Conservation (phyloP, 2,113 vertebrate species). For the Indicator indicator region DNA sequence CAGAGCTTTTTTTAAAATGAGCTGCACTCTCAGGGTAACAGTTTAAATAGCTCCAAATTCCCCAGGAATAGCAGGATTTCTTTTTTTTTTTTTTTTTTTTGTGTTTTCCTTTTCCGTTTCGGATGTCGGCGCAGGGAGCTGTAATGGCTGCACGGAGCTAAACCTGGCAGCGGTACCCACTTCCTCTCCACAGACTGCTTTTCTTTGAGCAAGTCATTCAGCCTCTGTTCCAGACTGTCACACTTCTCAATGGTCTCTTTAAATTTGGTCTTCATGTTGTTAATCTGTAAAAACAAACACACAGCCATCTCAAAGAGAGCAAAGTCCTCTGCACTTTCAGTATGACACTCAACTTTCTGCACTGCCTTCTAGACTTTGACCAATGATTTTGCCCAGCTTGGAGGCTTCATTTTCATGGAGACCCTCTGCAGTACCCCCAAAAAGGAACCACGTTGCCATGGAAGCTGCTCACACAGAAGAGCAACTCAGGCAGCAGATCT, state of each 20-base stretch:
- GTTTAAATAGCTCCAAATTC: constrained; percentile 35
- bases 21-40: background rate
- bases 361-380: background rate
- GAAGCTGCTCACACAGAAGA: constrained; percentile 36
- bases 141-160: constrained; percentile 38
- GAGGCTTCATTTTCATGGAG: background rate
- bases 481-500: background rate
- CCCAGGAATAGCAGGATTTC: constrained; percentile 9
- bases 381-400: background rate
- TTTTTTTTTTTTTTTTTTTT: background rate
- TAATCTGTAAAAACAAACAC: constrained; percentile 85
- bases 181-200: constrained; percentile 93
- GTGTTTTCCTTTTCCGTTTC: background rate
- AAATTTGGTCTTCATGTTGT: constrained; percentile 98
- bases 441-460: constrained; percentile 6
- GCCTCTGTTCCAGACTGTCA: constrained; percentile 89
- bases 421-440: background rate
- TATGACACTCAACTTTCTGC: background rate
- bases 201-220: constrained; percentile 92
- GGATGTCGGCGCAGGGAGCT: background rate
- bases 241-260: constrained; percentile 99
- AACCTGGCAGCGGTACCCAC: constrained; percentile 76
- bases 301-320: constrained; percentile 27
- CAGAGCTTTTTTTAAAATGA: background rate
- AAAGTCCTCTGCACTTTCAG: background rate